Percentiles rank a stretch among this genome's conserved stretches.
Conservation (phyloP, 92 coral and sea anemone genomes). For the Porites evermanni region DNA sequence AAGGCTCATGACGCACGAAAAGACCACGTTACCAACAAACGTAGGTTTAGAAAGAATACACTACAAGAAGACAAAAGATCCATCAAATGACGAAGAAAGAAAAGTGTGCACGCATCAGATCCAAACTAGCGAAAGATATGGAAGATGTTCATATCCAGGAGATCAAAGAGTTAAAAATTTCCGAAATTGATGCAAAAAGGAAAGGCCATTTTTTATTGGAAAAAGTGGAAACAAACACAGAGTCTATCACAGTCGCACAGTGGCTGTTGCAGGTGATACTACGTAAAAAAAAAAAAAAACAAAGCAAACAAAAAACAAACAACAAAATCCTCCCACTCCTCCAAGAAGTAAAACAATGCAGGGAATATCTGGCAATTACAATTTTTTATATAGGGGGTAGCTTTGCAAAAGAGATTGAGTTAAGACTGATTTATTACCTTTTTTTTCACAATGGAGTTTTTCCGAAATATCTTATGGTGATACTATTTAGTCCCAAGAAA, state of each 20-base stretch:
- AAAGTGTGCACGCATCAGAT: conserved; percentile 12
- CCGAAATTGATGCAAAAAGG: conserved; percentile 16
- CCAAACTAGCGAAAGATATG: conserved; percentile 12
- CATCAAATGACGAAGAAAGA: conserved; percentile 33
- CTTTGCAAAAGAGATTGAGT: background rate
- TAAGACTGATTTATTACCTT: background rate
- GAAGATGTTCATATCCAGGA: background rate
- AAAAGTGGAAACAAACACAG: conserved; percentile 50
- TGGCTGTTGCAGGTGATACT: conserved; percentile 7
- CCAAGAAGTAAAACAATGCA: no score
- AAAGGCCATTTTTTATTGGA: conserved; percentile 39
- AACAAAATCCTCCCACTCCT: no score
- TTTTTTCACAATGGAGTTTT: background rate
- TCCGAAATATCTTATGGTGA: background rate
- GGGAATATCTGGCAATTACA: no score
- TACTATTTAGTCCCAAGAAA: conserved; percentile 16
- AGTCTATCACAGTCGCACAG: conserved; percentile 8
- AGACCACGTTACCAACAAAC: background rate
- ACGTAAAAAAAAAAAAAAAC: background rate
- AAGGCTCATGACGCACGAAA: background rate
- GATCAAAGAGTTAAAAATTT: conserved; percentile 6
- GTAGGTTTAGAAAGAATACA: conserved; percentile 19
- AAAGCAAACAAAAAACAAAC: no score
- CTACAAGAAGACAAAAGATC: conserved; percentile 25
- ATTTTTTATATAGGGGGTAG: no score